phyloP scores from a whole-genome alignment of 2,888 invertebrate species.

The Trissolcus brochymenae region DNA sequence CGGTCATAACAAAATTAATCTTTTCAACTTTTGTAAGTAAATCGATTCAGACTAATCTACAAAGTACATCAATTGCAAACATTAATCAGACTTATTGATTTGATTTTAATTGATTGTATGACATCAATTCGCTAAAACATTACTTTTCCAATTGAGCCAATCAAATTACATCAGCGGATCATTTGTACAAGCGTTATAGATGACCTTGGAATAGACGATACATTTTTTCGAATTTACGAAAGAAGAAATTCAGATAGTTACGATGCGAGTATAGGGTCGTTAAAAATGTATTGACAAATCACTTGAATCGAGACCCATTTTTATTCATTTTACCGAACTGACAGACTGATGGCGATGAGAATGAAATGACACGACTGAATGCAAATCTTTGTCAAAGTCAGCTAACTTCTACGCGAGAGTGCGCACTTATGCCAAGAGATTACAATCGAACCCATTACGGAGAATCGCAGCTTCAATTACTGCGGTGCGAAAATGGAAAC shows the following conservation, averaged over 20 bases:
- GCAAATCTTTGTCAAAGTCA: background rate
- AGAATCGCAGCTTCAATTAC: conserved; percentile 26
- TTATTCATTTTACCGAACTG: too few species aligned
- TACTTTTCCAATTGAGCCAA: too few species aligned
- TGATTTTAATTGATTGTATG: background rate
- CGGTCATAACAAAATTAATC: conserved; percentile 6
- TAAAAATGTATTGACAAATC: too few species aligned
- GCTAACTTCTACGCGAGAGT: conserved; percentile 10
- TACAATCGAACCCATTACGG: conserved; percentile 14
- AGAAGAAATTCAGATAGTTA: too few species aligned
- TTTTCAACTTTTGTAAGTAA: conserved; percentile 12
- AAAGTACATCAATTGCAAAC: background rate
- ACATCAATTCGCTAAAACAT: too few species aligned
- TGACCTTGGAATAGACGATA: too few species aligned
- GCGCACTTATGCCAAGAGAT: conserved; percentile 12
- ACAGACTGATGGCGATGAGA: too few species aligned
- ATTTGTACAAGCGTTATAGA: too few species aligned
- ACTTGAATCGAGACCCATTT: too few species aligned
- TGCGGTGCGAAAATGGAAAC: conserved; percentile 24
- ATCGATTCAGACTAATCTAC: background rate
- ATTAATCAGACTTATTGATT: conserved; percentile 1
- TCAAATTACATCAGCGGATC: too few species aligned
- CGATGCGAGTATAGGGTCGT: too few species aligned
- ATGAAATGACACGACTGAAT: background rate
- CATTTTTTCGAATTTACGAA: too few species aligned